Percentiles rank a stretch among this genome's conserved stretches.
phyloP scores from a whole-genome alignment of 2,888 invertebrate genomes.

The Pilophorus perplexus region DNA sequence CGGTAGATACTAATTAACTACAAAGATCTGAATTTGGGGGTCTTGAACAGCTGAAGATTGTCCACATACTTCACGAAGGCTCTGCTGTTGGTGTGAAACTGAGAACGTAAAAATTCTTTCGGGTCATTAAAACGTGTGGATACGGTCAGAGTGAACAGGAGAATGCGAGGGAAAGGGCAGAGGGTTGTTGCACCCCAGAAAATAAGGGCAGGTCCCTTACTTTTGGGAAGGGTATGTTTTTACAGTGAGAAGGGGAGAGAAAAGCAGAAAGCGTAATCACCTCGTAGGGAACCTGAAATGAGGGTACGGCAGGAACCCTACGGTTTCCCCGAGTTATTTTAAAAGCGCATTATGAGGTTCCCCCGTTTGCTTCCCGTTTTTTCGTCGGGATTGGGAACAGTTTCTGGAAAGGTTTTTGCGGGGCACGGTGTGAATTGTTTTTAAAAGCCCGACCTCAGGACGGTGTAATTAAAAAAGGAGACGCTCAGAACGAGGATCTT shows the following conservation, averaged over 20 bases:
- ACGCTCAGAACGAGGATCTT: not conserved
- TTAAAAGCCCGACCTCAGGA: not conserved
- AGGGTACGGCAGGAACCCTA: not conserved
- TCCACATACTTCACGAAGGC: too few species aligned
- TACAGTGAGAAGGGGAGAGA: not conserved
- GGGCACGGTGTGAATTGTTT: not conserved
- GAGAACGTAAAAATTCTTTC: not conserved
- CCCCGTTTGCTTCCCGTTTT: not conserved
- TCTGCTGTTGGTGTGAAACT: too few species aligned
- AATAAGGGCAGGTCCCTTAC: too few species aligned
- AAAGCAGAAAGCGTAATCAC: slow-evolving; percentile 7
- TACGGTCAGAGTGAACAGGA: too few species aligned
- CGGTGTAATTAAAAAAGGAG: not conserved
- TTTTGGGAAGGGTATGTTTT: too few species aligned
- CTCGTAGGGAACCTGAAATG: not conserved
- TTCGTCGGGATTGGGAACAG: not conserved
- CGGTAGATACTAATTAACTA: too few species aligned
- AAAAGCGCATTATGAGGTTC: slow-evolving; percentile 7
- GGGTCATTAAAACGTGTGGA: not conserved
- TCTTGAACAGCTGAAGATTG: too few species aligned
- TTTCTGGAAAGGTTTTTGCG: not conserved
- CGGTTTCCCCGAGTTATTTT: slow-evolving; percentile 7
- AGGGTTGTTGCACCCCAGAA: too few species aligned
- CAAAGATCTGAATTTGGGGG: too few species aligned
- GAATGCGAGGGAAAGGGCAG: too few species aligned